Evolutionary conservation across 2,888 invertebrate genomes (phyloP).

Genomic region (Onchidella celtica): DNA sequence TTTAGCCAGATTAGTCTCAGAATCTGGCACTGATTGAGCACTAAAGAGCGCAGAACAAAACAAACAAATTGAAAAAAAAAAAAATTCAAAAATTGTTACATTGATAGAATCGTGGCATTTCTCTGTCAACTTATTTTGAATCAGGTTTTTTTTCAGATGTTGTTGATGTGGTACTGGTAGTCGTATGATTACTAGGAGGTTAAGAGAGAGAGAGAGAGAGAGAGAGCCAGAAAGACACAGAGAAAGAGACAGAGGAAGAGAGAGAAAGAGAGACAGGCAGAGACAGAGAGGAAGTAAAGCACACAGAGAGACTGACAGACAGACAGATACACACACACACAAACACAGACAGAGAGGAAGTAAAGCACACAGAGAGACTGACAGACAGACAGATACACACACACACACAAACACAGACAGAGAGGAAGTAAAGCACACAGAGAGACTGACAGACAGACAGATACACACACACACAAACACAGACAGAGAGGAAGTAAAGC

Average conservation of each 20-base stretch:
- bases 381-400: constrained; percentile 11
- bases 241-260: constrained; percentile 9
- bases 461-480: background rate
- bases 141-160: no score
- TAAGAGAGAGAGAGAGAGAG: no score
- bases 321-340: background rate
- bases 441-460: background rate
- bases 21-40: no score
- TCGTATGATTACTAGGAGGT: background rate
- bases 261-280: constrained; percentile 9
- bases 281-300: background rate
- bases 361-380: background rate
- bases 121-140: no score
- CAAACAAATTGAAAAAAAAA: no score
- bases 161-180: no score
- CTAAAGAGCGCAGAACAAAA: no score
- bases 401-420: constrained; percentile 24
- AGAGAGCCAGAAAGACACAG: background rate
- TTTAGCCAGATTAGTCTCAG: no score
- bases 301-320: constrained; percentile 6
- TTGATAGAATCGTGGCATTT: no score
- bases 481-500: background rate
- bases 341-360: background rate
- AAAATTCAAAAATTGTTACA: no score
- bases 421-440: background rate